Evolutionary conservation across 2,797 vertebrate genomes (phyloP).

Genomic region (Leuciscus waleckii): DNA sequence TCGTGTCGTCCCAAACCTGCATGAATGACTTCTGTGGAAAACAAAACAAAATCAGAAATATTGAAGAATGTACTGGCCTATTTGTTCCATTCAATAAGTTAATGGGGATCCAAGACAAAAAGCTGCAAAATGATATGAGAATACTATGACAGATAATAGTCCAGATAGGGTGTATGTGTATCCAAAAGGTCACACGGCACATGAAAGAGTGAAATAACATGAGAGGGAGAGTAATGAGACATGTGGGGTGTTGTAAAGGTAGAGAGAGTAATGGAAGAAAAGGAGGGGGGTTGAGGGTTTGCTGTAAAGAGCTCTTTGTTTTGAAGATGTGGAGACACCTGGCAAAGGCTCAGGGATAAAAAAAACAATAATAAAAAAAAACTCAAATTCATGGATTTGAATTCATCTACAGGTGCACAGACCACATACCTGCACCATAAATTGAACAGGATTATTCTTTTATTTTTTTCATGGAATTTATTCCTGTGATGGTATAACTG

Average conservation of each 20-base stretch:
- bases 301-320: constrained; percentile 20
- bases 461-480: background rate
- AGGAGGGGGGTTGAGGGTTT: background rate
- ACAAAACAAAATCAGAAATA: background rate
- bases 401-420: constrained; percentile 3
- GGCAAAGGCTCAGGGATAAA: background rate
- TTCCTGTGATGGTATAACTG: background rate
- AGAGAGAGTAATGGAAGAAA: constrained; percentile 9
- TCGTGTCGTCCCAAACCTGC: background rate
- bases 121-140: background rate
- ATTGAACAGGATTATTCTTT: too few relatives aligned
- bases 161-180: background rate
- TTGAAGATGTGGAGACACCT: constrained; percentile 34
- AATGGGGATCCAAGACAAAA: background rate
- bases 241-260: constrained; percentile 30
- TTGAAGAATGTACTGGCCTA: background rate
- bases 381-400: background rate
- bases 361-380: background rate
- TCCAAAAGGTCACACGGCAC: constrained; percentile 13
- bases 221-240: constrained; percentile 18
- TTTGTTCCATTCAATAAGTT: background rate
- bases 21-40: background rate
- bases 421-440: background rate
- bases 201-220: background rate
- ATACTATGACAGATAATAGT: background rate